phyloP scores from a whole-genome alignment of 2,888 invertebrate species.

The Dryadula phaetusa region DNA sequence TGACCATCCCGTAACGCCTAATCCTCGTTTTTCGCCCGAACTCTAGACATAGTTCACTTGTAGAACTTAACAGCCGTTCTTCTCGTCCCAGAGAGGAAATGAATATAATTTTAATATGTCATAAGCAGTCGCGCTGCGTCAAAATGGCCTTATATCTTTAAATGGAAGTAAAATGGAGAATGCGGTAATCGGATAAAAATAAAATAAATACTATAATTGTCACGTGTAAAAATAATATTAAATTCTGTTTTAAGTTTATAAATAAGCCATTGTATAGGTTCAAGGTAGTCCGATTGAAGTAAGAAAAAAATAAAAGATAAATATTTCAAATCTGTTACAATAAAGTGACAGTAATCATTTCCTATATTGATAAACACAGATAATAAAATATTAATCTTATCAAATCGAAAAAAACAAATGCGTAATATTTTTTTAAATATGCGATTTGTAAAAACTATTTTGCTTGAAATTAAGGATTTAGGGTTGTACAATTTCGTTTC shows the following conservation, averaged over 20 bases:
- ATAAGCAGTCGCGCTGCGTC: not conserved
- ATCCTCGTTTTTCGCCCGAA: too few relatives aligned
- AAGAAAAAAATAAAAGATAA: not conserved
- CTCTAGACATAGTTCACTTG: too few relatives aligned
- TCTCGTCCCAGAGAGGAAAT: too few relatives aligned
- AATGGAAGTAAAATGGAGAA: not conserved
- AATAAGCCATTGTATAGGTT: not conserved
- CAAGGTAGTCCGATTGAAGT: not conserved
- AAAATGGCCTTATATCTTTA: not conserved
- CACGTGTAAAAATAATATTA: not conserved
- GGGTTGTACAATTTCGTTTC: too few relatives aligned
- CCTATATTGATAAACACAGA: not conserved
- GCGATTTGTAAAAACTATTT: too few relatives aligned
- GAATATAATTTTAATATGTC: too few relatives aligned
- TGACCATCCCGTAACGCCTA: too few relatives aligned
- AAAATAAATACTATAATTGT: not conserved
- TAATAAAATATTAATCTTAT: not conserved
- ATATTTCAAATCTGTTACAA: constrained; percentile 9
- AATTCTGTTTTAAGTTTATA: not conserved
- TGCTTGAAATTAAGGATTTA: too few relatives aligned
- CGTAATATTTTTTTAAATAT: not conserved
- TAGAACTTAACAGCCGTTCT: not conserved
- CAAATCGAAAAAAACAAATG: not conserved
- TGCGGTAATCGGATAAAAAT: not conserved
- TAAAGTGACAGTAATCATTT: not conserved